Evolutionary conservation across 2,888 invertebrate genomes (phyloP), one percentile per base, ranked within the genome.

Genomic region (Hydrotaea cyrtoneurina): DNA sequence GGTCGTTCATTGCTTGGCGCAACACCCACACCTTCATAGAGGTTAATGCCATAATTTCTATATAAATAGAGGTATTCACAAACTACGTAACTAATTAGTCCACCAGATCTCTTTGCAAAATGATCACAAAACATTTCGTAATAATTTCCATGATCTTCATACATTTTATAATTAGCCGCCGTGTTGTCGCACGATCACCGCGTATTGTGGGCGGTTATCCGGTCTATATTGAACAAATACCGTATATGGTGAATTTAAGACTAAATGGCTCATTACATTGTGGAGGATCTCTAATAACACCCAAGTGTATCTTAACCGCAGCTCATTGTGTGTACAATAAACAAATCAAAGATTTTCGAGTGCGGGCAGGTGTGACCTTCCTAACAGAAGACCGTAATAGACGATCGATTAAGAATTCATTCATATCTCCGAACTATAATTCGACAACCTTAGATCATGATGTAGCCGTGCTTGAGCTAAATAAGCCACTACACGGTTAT

Each of bases 221-320:
- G 2, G 88, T 88, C 2, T 74, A 85, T 15, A 87, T 89, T 15
- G 74, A 78, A 2, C 57, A 87, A 8, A 83, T 88, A 23, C 90
- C 91, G 1, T 89, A 90, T 81, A 87, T 91, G 80, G 88, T 92
- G 15, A 89, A 90, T 53, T 87, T 91, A 10, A 82, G 88, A 11
- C 83, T 86, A n/a, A 85, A 87, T 2, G 89, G 89, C 11, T 77
- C 83, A 19, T 90, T 90, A 19, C 83, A 88, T 21, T 91, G 92
- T 74, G 91, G 92, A 0, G 91, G 92, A 10, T 88, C 92, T 0
- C 80, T 91, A 72, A 85, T 90, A 36, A 89, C 88, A 3, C 83
- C 88, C 0, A 88, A 86, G 15, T 91, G 91, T 75, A 88, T 91
- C 11, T 71, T 91, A 2, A 91, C 91, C 0, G 92, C 91, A 7